Evolutionary conservation across 2,888 invertebrate species (phyloP).

Genomic region (Hypena proboscidalis): DNA sequence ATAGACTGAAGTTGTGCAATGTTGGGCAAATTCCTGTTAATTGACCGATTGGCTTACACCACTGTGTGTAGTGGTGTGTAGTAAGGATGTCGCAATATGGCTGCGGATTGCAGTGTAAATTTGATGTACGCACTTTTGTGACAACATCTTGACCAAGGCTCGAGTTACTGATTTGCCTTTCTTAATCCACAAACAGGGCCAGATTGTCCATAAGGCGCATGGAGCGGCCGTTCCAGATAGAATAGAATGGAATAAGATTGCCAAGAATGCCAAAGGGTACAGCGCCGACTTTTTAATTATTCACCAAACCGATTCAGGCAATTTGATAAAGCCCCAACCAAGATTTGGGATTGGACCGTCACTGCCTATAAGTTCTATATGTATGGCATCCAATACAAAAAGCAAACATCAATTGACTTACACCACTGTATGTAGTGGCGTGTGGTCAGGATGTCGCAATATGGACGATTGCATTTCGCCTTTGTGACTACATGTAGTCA

Average conservation of each 20-base stretch:
- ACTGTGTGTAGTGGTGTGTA: conserved; percentile 28
- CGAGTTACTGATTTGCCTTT: no score
- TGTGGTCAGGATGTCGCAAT: conserved; percentile 25
- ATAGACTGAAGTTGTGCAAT: conserved; percentile 38
- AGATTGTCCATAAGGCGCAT: no score
- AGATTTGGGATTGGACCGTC: no score
- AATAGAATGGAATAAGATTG: no score
- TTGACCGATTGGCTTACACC: conserved; percentile 43
- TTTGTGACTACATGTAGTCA: conserved; percentile 24
- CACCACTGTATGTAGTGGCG: conserved; percentile 34
- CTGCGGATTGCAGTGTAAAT: conserved; percentile 17
- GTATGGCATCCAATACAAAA: no score
- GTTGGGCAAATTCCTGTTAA: conserved; percentile 45
- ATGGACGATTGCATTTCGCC: conserved; percentile 14
- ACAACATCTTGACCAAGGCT: conserved; percentile 19
- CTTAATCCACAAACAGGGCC: no score
- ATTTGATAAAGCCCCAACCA: no score
- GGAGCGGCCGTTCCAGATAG: no score
- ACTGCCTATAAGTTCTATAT: no score
- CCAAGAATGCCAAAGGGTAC: no score
- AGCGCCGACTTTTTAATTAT: no score
- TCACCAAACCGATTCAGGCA: no score
- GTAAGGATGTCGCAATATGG: conserved; percentile 17
- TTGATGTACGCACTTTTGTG: conserved; percentile 24
- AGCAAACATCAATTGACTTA: conserved; percentile 38